Evolutionary conservation across 2,888 invertebrate species (phyloP), one percentile per base, ranked within the genome.

Genomic region (Brassicogethes aeneus): DNA sequence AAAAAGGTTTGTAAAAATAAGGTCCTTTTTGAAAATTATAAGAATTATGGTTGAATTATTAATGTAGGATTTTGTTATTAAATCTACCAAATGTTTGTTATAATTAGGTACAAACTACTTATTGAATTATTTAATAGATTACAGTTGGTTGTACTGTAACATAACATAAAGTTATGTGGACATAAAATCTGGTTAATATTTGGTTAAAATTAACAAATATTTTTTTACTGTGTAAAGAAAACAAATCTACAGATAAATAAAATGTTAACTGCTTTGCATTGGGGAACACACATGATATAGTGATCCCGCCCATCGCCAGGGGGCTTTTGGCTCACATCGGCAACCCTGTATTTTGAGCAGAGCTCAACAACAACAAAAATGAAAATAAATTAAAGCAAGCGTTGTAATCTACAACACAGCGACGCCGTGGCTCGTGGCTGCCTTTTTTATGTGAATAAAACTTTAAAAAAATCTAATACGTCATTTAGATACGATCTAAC

Each of bases 401-500:
- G n/a, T n/a, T n/a, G 60, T 61, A 61, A 62, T 61, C 60, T 60
- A 56, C 57, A 62, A 60, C 59, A 56, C 57, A 62, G 60, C 59
- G 60, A 56, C 57, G 47, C 48, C 57, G 53, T 59, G 61, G 63
- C 63, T 62, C 61, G 64, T 63, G 62, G 63, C 61, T 56, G 61
- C 58, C 57, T 59, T 62, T 60, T 64, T 55, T 53, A 55, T 52
- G 57, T 55, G 60, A 60, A 61, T 58, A 58, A 62, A 39, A 64
- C 61, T 59, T 62, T 63, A 61, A 64, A 65, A n/a, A 64, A 65
- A 65, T 64, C 64, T 63, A 64, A 65, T 65, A 63, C 65, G 62
- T 65, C 65, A 65, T 64, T 62, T 59, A 61, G 65, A 65, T 65
- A 63, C 48, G 58, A 65, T 65, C 64, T 56, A 47, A 52, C 53